Base-by-base conservation (phyloP, 1,140 invertebrate species). In the Atopsyche davidsoni region DNA sequence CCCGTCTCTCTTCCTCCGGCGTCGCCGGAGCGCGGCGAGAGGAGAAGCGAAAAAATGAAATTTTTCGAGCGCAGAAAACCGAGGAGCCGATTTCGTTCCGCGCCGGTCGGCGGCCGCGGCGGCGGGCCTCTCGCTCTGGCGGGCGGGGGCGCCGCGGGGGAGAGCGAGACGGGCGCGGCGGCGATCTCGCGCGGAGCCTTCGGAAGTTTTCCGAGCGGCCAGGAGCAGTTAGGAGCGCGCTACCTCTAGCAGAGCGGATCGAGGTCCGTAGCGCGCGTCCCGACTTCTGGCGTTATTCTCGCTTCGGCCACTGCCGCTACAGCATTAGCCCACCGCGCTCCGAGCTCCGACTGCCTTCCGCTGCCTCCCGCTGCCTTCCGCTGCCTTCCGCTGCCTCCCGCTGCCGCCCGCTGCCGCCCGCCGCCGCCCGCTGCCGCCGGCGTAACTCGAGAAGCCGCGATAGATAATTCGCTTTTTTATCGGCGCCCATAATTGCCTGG, bases 201-300 rank as follows among this genome's bases (percentile, higher is more conserved):
- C 55, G 40, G 55, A 53, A 57, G 55, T 57, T 57, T 51, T 46
- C 46, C 53, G 43, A 51, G 55, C 51, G 40, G 65, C 65, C 67
- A 68, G 69, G 67, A 50, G 55, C 55, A 62, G 71, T 72, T 70
- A 69, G 71, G 69, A 72, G 71, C 71, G 45, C 24, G 55, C 71
- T 70, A 68, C 70, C 66, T 69, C 55, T 40, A 49, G 64, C 51
- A 57, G 21, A 42, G 41, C 45, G 38, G 36, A 56, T 45, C 36
- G n/a, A n/a, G n/a, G n/a, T n/a, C 38, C 32, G 54, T 51, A 56
- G 44, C 54, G 38, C 48, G 54, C 52, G 48, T 52, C 67, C 14
- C 36, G 70, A 72, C 70, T 72, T 68, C 70, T 70, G 69, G 69
- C 67, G 67, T 74, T 74, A 74, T 74, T 74, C 71, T 72, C 70